These are phyloP conservation scores for Microcebus jonahi DNA, from an alignment of 2,113 vertebrate genomes.

Conservation along the genomic window DNA sequence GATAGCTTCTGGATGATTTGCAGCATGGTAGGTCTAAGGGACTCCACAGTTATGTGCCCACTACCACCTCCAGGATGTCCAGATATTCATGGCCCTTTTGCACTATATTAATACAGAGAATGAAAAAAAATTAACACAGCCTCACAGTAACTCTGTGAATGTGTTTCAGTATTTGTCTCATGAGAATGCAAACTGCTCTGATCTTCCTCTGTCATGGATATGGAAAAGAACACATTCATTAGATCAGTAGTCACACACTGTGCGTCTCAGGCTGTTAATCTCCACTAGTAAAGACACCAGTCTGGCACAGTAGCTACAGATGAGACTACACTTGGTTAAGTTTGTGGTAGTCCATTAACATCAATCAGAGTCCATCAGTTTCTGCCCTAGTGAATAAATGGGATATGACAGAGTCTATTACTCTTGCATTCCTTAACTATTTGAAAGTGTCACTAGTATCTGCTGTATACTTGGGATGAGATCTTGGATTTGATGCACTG, in stretches of 20 bases:
- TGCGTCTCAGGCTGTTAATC: neutral
- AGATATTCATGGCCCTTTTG: neutral
- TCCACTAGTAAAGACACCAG: neutral
- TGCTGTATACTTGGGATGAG: neutral
- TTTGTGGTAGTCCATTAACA: neutral
- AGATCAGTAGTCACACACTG: neutral
- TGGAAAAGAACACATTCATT: neutral
- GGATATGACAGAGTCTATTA: neutral
- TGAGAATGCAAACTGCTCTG: neutral
- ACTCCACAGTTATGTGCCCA: neutral
- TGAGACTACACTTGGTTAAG: neutral
- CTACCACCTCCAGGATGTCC: neutral
- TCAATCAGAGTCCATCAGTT: neutral
- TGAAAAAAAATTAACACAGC: neutral
- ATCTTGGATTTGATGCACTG: neutral
- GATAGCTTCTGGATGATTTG: neutral
- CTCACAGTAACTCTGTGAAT: neutral
- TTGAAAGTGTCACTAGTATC: neutral
- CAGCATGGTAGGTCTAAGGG: neutral
- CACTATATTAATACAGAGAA: neutral
- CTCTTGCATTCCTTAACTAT: neutral
- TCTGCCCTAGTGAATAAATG: neutral
- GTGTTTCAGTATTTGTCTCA: neutral
- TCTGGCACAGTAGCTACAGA: neutral
- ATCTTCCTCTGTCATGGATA: neutral